Conservation (phyloP, 2,888 invertebrate species). For the Drosophila birchii region DNA sequence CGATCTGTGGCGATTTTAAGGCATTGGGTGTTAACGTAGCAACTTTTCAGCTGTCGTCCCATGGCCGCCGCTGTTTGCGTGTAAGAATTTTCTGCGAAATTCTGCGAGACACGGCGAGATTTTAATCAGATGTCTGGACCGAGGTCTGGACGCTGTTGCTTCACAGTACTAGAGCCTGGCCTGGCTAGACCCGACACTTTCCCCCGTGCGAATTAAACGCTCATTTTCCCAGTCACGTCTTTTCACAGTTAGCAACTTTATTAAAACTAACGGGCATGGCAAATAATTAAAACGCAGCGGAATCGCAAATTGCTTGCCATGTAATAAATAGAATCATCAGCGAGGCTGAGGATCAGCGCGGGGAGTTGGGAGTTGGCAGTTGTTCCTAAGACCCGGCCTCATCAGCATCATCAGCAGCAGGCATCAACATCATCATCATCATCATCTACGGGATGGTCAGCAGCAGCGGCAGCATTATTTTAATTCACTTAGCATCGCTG, state of each 20-base stretch:
- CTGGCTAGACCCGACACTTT: slow-evolving; percentile 62
- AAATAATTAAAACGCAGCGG: slow-evolving; percentile 73
- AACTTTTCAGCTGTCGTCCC: slow-evolving; percentile 68
- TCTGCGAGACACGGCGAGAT: slow-evolving; percentile 58
- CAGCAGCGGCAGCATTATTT: slow-evolving; percentile 61
- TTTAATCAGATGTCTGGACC: slow-evolving; percentile 66
- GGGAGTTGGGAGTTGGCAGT: slow-evolving; percentile 13
- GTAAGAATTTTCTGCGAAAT: slow-evolving; percentile 79
- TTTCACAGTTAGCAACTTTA: slow-evolving; percentile 80
- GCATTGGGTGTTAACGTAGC: slow-evolving; percentile 72
- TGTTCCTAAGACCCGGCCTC: slow-evolving; percentile 16
- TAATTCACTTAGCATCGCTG: slow-evolving; percentile 71
- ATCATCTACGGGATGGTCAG: slow-evolving; percentile 16
- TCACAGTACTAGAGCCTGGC: slow-evolving; percentile 3
- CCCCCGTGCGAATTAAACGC: slow-evolving; percentile 67
- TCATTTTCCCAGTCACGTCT: slow-evolving; percentile 75
- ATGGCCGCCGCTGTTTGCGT: slow-evolving; percentile 60
- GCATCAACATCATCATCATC: slow-evolving; percentile 36
- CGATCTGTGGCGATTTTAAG: slow-evolving; percentile 15
- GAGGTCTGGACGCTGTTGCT: slow-evolving; percentile 21
- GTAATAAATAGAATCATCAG: slow-evolving; percentile 78
- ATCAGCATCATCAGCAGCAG: slow-evolving; percentile 31
- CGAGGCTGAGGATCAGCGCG: slow-evolving; percentile 16
- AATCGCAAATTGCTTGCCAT: slow-evolving; percentile 71
- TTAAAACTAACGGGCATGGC: slow-evolving; percentile 75